Percentiles rank a stretch among this genome's conserved stretches.
Evolutionary conservation across 37 sponge, comb jelly and placozoan genomes (phyloP).

Genomic region (Halisarca cf. caerulea): DNA sequence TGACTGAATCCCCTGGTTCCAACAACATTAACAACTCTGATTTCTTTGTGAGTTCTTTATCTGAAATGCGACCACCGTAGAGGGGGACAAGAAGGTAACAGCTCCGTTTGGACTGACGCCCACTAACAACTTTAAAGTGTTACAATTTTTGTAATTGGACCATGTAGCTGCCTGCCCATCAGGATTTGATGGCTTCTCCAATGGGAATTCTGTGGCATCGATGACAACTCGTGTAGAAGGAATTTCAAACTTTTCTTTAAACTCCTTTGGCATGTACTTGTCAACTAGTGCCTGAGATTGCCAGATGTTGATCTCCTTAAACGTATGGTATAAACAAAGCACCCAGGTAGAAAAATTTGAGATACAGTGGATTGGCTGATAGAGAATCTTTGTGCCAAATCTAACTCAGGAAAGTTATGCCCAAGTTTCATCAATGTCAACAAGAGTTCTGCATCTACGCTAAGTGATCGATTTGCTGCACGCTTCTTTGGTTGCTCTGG

Average conservation of each 20-base stretch:
- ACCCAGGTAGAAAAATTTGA: slow-evolving; percentile 14
- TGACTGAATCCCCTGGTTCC: no score
- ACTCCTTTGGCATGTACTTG: slow-evolving; percentile 22
- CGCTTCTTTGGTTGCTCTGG: not conserved
- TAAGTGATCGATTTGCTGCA: not conserved
- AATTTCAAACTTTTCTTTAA: slow-evolving; percentile 19
- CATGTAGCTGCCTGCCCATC: slow-evolving; percentile 33
- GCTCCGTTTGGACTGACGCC: slow-evolving; percentile 36
- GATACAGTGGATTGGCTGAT: slow-evolving; percentile 30
- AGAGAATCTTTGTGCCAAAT: slow-evolving; percentile 29
- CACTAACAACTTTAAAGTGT: slow-evolving; percentile 29
- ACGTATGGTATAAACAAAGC: slow-evolving; percentile 1
- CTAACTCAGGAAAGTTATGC: slow-evolving; percentile 25
- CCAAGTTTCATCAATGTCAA: slow-evolving; percentile 20
- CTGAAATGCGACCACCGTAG: no score
- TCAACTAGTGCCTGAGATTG: slow-evolving; percentile 1
- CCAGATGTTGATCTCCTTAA: slow-evolving; percentile 15
- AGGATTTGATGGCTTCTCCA: slow-evolving; percentile 28
- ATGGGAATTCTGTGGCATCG: slow-evolving; percentile 25
- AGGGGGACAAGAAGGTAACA: not conserved
- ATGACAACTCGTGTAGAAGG: slow-evolving; percentile 25
- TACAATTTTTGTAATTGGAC: slow-evolving; percentile 24
- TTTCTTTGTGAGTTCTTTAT: no score
- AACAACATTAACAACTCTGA: no score
- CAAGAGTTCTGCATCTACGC: slow-evolving; percentile 8